Conservation (phyloP, 2,797 vertebrate genomes). For the Buphagus erythrorhynchus region DNA sequence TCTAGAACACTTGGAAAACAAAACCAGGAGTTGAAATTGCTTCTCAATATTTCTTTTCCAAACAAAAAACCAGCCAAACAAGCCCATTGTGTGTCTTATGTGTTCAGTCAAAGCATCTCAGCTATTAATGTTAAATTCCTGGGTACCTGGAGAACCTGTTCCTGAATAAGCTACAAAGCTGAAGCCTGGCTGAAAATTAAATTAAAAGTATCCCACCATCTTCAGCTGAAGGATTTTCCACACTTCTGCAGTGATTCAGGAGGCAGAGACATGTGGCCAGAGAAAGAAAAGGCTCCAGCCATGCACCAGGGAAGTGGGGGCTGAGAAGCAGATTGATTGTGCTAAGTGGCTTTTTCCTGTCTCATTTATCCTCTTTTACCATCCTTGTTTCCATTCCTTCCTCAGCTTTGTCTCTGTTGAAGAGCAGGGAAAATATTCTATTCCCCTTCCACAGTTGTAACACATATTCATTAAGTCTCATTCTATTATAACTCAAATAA, state of each 20-base stretch:
- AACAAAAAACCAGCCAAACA: not conserved
- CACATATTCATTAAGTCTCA: not conserved
- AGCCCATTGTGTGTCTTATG: not conserved
- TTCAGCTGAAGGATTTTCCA: not conserved
- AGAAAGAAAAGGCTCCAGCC: not conserved
- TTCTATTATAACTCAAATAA: not conserved
- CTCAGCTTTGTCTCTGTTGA: not conserved
- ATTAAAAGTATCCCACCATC: not conserved
- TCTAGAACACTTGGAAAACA: not conserved
- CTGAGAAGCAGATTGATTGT: not conserved
- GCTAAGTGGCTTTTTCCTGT: not conserved
- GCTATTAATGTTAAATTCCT: not conserved
- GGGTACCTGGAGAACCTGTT: not conserved
- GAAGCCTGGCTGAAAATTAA: not conserved
- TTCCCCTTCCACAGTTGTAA: not conserved
- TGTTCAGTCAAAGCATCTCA: not conserved
- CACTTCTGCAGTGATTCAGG: rapidly evolving
- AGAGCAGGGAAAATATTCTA: not conserved
- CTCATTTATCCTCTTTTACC: not conserved
- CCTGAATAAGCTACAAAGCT: not conserved
- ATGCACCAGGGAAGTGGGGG: not conserved
- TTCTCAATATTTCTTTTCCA: not conserved
- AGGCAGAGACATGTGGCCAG: not conserved
- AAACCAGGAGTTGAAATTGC: not conserved
- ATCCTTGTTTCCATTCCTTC: not conserved